phyloP scores from a whole-genome alignment of 1,140 invertebrate species.

The Sipha flava region DNA sequence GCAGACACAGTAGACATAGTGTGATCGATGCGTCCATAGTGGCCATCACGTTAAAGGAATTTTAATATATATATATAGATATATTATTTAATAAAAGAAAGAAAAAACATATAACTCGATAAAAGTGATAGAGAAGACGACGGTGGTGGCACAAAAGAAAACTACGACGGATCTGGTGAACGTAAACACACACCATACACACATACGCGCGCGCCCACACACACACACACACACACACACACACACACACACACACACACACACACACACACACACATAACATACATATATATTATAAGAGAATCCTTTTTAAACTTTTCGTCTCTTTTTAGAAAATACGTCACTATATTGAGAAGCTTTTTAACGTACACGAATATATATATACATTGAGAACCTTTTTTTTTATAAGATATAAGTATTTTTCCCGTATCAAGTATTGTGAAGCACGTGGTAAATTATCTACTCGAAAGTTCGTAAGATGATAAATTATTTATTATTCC shows the following conservation, averaged over 20 bases:
- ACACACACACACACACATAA: no score
- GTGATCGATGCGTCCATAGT: slow-evolving; percentile 14
- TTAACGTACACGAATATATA: background rate
- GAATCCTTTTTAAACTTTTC: slow-evolving; percentile 26
- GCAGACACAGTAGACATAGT: background rate
- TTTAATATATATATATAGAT: background rate
- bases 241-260: no score
- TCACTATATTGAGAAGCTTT: background rate
- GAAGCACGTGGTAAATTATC: background rate
- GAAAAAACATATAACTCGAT: background rate
- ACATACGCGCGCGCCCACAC: no score
- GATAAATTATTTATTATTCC: background rate
- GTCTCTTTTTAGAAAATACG: background rate
- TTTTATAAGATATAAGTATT: no score
- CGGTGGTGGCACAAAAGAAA: no score
- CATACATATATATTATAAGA: background rate
- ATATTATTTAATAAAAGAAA: background rate
- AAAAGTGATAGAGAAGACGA: background rate
- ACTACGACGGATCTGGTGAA: background rate
- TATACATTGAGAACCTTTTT: background rate
- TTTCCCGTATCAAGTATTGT: background rate
- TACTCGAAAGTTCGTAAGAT: background rate
- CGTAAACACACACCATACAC: no score
- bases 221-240: no score
- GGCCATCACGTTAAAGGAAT: background rate